A percentile compares a stretch with the other conserved stretches of the same genome.
These are phyloP conservation scores for Julus scandinavius DNA, from an alignment of 2,888 invertebrate species.

Conservation along the genomic window DNA sequence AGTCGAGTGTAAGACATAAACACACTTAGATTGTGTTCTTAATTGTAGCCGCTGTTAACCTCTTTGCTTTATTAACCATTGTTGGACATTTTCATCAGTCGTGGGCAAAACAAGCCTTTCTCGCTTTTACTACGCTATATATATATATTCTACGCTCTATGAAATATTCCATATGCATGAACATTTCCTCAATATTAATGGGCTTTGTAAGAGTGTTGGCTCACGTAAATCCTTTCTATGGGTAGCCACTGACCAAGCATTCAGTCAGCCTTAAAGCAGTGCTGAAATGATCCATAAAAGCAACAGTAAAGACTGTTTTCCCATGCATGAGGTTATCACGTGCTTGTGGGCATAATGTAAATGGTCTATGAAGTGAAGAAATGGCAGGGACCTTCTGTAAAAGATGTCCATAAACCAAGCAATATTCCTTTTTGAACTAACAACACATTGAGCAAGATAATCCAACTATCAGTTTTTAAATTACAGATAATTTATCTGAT, in stretches of 20 bases:
- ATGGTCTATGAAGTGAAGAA: neutral
- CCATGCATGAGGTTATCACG: constrained; percentile 21
- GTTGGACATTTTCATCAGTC: neutral
- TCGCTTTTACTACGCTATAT: neutral
- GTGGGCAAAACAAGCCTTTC: neutral
- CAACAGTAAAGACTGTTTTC: neutral
- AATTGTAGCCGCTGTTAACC: neutral
- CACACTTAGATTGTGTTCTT: constrained; percentile 30
- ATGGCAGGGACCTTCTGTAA: neutral
- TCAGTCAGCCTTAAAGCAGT: neutral
- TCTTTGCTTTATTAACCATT: neutral
- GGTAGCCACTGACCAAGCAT: neutral
- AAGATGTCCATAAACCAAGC: neutral
- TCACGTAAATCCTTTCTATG: neutral
- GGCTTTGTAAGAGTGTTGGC: neutral
- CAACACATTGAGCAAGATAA: no score
- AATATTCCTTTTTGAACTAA: no score
- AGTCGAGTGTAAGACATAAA: constrained; percentile 35
- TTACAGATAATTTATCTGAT: no score
- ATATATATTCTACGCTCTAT: neutral
- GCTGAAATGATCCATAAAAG: neutral
- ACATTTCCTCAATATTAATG: constrained; percentile 14
- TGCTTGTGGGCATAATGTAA: neutral
- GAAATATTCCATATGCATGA: constrained; percentile 23
- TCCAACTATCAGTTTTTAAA: no score